Evolutionary conservation across 2,797 vertebrate genomes (phyloP), one percentile per base, ranked within the genome.

Genomic region (Trichosurus vulpecula): DNA sequence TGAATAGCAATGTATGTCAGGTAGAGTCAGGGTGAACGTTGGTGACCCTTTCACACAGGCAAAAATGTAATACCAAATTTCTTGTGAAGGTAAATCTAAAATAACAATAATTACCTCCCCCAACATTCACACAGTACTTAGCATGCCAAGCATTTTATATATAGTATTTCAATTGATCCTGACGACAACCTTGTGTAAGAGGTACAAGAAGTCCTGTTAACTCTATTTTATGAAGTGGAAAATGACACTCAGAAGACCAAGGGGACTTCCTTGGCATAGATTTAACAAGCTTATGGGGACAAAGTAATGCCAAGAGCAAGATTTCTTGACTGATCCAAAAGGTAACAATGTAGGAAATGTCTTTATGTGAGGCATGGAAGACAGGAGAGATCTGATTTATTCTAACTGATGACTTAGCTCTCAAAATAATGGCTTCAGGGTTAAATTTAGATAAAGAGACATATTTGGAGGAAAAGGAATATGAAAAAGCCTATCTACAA

Each of bases 81-180:
- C 90, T 30, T 35, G 27, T 94, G 57, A 95, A 93, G 41, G 91
- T 81, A 96, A 96, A 91, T 51, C 90, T 97, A 94, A 94, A 30
- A 61, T 19, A 91, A 61, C 58, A 92, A 74, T n/a, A 92, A 96
- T 90, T 55, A 91, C n/a, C n/a, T n/a, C n/a, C n/a, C n/a, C n/a
- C n/a, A 1, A 41, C 13, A 27, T 87, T 27, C 22, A 8, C 74
- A 27, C 51, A 27, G 3, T 11, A 27, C 41, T 81, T 47, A 81
- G 8, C 10, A 19, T 3, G n/a, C 8, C 8, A 81, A 81, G 16
- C n/a, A 22, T 3, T 41, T 74, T 47, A 27, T 66, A 8, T 27
- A 47, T 3, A 47, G 74, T 47, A 87, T 87, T 87, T 27, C 74
- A 87, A 4, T 1, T 87, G 74, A 51, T 74, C 22, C 22, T 27